A percentile compares a stretch with the other conserved stretches of the same genome.
phyloP scores from a whole-genome alignment of 1,140 invertebrate genomes.

The Heliconius melpomene region DNA sequence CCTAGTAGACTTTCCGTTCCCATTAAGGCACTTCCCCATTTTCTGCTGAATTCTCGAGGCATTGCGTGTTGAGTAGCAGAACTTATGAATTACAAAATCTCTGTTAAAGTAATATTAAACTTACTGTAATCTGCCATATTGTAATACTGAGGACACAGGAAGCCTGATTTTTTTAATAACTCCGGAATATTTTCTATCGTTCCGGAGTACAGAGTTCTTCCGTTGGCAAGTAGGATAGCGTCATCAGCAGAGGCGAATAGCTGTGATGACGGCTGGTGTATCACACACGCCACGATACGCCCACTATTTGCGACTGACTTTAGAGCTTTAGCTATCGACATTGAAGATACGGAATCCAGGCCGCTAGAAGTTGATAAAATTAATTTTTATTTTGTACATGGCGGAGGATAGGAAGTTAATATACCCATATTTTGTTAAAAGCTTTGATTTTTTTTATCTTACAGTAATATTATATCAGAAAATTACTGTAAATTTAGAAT shows the following conservation, averaged over 20 bases:
- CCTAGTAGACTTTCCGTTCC: no score
- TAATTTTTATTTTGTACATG: slow-evolving; percentile 25
- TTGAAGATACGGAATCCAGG: slow-evolving; percentile 88
- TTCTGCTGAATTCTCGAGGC: no score
- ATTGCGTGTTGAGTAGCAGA: no score
- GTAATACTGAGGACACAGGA: slow-evolving; percentile 84
- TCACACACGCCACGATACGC: slow-evolving; percentile 90
- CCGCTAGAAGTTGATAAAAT: slow-evolving; percentile 79
- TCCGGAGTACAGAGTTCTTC: slow-evolving; percentile 83
- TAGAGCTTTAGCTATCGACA: slow-evolving; percentile 86
- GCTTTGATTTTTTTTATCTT: no score
- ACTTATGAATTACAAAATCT: background rate
- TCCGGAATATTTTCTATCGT: slow-evolving; percentile 79
- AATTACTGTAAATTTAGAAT: background rate
- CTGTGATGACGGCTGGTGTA: slow-evolving; percentile 94
- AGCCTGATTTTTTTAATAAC: slow-evolving; percentile 79
- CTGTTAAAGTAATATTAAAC: slow-evolving; percentile 28
- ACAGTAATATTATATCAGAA: no score
- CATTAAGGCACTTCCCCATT: no score
- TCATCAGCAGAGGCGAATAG: slow-evolving; percentile 89
- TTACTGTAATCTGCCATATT: slow-evolving; percentile 87
- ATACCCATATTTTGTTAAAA: no score
- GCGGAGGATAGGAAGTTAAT: no score
- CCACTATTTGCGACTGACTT: slow-evolving; percentile 87
- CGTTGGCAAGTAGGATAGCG: slow-evolving; percentile 82